Evolutionary conservation across 2,797 vertebrate species (phyloP).

Genomic region (Danio kyathit): DNA sequence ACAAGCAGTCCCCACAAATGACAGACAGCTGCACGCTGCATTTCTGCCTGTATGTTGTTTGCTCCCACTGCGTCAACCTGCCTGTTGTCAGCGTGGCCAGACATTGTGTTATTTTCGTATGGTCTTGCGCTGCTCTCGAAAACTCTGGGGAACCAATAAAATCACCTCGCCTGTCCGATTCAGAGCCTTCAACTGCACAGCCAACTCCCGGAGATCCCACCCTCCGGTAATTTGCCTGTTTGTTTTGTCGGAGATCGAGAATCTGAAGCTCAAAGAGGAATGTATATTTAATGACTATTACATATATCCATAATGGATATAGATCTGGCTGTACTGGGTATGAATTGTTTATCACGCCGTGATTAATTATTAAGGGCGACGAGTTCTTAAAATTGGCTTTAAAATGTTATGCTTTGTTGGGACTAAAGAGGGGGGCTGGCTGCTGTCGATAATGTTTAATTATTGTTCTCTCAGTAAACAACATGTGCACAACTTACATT

Average conservation of each 20-base stretch:
- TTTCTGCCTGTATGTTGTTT: conserved; percentile 57
- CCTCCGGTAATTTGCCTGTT: conserved; percentile 56
- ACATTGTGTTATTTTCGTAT: conserved; percentile 60
- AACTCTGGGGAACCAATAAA: conserved; percentile 65
- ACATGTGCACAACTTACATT: background rate
- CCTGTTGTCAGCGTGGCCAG: conserved; percentile 54
- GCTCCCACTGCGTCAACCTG: conserved; percentile 56
- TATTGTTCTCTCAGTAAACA: conserved; percentile 32
- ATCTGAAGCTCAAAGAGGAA: conserved; percentile 60
- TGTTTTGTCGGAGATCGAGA: conserved; percentile 58
- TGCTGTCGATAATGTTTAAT: conserved; percentile 29
- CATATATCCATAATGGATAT: conserved; percentile 68
- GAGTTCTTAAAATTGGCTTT: conserved; percentile 62
- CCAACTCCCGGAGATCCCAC: conserved; percentile 60
- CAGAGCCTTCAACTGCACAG: conserved; percentile 53
- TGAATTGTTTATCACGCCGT: conserved; percentile 70
- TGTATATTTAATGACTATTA: conserved; percentile 60
- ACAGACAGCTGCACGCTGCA: conserved; percentile 54
- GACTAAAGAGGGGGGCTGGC: background rate
- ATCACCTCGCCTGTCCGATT: conserved; percentile 60
- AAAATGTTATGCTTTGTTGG: conserved; percentile 56
- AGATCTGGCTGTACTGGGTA: conserved; percentile 68
- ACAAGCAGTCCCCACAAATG: conserved; percentile 61
- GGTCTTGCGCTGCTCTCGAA: conserved; percentile 51
- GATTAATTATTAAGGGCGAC: conserved; percentile 72